These are phyloP conservation scores for Oophaga sylvatica DNA, from an alignment of 2,797 vertebrate genomes.

Conservation along the genomic window DNA sequence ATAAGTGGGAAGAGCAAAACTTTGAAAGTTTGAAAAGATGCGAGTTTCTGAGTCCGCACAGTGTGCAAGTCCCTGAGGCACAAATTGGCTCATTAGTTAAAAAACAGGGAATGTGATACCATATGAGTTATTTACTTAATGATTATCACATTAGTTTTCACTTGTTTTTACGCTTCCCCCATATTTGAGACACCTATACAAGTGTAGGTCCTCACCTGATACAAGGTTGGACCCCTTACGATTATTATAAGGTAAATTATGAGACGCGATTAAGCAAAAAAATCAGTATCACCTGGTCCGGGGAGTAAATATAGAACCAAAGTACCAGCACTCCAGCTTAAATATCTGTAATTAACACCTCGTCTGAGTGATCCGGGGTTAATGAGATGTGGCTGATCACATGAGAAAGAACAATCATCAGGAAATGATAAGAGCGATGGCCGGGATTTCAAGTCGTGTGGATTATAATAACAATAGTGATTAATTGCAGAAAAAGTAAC, in stretches of 20 bases:
- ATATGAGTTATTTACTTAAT: background rate
- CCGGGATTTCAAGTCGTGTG: background rate
- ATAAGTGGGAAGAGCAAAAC: too few species aligned
- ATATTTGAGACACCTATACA: background rate
- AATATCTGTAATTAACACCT: background rate
- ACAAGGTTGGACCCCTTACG: too few species aligned
- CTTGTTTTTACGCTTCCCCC: background rate
- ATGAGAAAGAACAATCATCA: conserved; percentile 13
- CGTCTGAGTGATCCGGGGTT: conserved; percentile 16
- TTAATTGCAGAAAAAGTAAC: conserved; percentile 4
- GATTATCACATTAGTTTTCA: background rate
- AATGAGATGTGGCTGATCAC: conserved; percentile 33
- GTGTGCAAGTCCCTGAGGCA: too few species aligned
- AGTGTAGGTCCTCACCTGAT: background rate
- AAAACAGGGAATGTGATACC: too few species aligned
- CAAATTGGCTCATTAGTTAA: too few species aligned
- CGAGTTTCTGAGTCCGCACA: too few species aligned
- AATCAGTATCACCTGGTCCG: background rate
- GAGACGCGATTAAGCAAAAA: background rate
- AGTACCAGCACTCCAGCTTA: background rate
- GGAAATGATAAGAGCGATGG: conserved; percentile 32
- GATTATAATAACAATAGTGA: conserved; percentile 39
- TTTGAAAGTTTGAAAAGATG: too few species aligned
- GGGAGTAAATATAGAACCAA: background rate
- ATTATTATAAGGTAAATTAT: background rate